Percentiles rank a stretch among this genome's conserved stretches.
Conservation (phyloP, 2,797 vertebrate species). For the Melanitta fusca region DNA sequence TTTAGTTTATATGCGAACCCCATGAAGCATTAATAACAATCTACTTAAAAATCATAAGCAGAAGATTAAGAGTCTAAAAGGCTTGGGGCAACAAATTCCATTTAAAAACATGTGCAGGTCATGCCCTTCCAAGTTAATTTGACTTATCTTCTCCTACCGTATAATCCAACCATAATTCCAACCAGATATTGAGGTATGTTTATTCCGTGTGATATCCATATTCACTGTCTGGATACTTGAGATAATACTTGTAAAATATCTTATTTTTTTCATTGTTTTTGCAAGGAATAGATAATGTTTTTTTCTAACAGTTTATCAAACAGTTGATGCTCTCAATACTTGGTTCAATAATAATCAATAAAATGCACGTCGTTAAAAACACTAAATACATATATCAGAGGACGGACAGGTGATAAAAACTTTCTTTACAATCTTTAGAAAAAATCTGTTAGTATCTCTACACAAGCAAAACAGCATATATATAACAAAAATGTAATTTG, state of each 20-base stretch:
- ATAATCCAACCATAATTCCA: background rate
- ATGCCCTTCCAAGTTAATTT: conserved; percentile 51
- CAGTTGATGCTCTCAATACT: background rate
- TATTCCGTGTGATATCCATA: background rate
- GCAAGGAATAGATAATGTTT: background rate
- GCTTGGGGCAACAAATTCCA: conserved; percentile 31
- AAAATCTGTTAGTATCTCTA: background rate
- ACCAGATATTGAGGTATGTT: background rate
- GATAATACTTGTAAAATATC: background rate
- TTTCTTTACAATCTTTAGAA: background rate
- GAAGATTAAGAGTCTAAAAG: conserved; percentile 43
- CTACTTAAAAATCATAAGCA: conserved; percentile 44
- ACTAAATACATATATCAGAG: background rate
- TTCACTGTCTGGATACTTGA: background rate
- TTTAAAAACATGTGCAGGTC: conserved; percentile 43
- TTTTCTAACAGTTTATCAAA: background rate
- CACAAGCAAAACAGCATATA: background rate
- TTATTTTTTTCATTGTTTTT: background rate
- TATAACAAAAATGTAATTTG: background rate
- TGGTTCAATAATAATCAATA: background rate
- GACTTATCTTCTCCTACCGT: background rate
- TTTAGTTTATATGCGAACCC: background rate
- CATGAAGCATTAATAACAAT: background rate
- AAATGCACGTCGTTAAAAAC: background rate
- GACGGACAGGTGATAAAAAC: background rate